These are phyloP conservation scores for Ormyrus thymus DNA, from an alignment of 2,888 invertebrate species.

Conservation along the genomic window DNA sequence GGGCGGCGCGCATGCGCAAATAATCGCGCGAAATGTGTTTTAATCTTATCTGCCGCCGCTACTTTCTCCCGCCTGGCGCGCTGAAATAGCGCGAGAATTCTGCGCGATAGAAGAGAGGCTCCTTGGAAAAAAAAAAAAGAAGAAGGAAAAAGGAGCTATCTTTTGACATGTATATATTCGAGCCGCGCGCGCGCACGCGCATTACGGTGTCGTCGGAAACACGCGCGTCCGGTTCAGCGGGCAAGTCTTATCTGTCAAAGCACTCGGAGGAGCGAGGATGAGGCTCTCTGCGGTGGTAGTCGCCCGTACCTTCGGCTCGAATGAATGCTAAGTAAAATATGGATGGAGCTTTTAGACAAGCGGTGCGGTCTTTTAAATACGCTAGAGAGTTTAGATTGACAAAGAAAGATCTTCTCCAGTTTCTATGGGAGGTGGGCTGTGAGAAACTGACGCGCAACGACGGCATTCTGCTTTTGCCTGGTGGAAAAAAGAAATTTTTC, in stretches of 20 bases:
- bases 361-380: too few species aligned
- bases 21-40: not conserved
- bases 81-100: not conserved
- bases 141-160: not conserved
- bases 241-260: constrained; percentile 46
- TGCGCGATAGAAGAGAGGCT: not conserved
- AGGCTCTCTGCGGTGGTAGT: not conserved
- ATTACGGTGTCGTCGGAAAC: constrained; percentile 24
- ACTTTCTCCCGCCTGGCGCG: not conserved
- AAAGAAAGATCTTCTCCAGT: not conserved
- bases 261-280: constrained; percentile 9
- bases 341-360: constrained; percentile 5
- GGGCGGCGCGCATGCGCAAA: not conserved
- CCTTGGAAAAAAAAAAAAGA: constrained; percentile 13
- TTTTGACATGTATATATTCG: not conserved
- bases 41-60: not conserved
- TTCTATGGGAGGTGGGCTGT: too few species aligned
- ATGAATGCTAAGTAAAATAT: constrained; percentile 13
- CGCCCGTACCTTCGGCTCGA: constrained; percentile 2
- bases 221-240: constrained; percentile 34
- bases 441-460: too few species aligned
- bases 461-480: too few species aligned
- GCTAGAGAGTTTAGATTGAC: constrained; percentile 8
- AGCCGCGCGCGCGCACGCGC: not conserved
- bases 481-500: too few species aligned